Percentiles rank a stretch among this genome's conserved stretches.
Conservation (phyloP, 2,113 vertebrate species). For the Anarrhichthys ocellatus region DNA sequence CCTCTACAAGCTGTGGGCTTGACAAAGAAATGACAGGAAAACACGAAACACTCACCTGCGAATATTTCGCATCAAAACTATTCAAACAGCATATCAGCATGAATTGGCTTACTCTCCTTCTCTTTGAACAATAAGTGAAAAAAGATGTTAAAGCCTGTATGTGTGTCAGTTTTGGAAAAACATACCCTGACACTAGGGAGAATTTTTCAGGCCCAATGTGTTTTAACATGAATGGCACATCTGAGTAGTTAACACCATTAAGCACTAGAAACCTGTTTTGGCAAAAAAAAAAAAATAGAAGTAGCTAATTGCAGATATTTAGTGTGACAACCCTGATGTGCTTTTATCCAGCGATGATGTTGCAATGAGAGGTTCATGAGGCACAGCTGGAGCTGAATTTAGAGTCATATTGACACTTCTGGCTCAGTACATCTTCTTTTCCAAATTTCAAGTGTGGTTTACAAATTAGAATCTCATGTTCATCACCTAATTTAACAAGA, state of each 20-base stretch:
- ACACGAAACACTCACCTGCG: no score
- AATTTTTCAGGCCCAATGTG: background rate
- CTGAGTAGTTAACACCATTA: background rate
- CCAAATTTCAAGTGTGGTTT: background rate
- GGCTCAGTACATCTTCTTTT: background rate
- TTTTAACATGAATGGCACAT: slow-evolving; percentile 1
- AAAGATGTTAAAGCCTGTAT: background rate
- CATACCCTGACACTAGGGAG: background rate
- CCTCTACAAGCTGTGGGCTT: no score
- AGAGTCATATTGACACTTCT: slow-evolving; percentile 11
- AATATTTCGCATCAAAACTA: no score
- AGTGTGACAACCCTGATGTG: slow-evolving; percentile 15
- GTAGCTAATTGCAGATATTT: slow-evolving; percentile 23
- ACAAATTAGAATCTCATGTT: background rate
- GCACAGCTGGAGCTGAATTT: slow-evolving; percentile 29
- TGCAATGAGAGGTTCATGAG: background rate
- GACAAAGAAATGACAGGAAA: no score
- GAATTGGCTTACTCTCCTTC: no score
- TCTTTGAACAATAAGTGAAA: background rate
- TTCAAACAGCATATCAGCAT: no score
- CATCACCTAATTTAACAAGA: background rate
- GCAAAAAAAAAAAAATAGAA: background rate
- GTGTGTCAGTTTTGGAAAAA: background rate
- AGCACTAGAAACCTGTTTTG: slow-evolving; percentile 3
- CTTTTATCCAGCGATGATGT: slow-evolving; percentile 1